Evolutionary conservation across 2,113 vertebrate species (phyloP).

Genomic region (Dasyprocta punctata): DNA sequence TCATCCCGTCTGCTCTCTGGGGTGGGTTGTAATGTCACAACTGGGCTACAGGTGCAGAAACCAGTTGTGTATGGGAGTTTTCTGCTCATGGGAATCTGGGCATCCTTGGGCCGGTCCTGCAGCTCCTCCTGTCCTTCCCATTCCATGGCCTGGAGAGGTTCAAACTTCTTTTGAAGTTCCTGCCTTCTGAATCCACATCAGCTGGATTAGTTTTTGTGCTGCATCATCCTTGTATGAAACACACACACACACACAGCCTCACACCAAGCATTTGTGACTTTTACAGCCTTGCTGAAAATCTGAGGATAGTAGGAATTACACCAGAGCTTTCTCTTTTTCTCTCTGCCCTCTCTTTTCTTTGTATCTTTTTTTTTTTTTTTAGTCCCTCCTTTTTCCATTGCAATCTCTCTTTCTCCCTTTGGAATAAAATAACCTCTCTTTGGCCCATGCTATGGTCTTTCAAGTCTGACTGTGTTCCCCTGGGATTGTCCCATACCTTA

Average conservation of each 20-base stretch:
- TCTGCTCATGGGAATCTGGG: background rate
- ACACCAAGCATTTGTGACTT: background rate
- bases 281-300: background rate
- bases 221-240: background rate
- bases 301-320: background rate
- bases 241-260: background rate
- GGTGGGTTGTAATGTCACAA: background rate
- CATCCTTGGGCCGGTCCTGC: background rate
- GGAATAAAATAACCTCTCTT: background rate
- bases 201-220: background rate
- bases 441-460: background rate
- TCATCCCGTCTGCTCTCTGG: background rate
- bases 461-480: background rate
- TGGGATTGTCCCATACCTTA: background rate
- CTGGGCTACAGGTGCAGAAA: background rate
- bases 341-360: background rate
- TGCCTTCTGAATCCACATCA: background rate
- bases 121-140: background rate
- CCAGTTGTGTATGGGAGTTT: fast-evolving
- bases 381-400: background rate
- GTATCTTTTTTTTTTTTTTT: background rate
- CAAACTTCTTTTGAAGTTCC: background rate
- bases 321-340: background rate
- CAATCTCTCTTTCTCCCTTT: background rate
- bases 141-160: background rate